phyloP scores from a whole-genome alignment of 2,797 vertebrate genomes.

The Alectoris magna region DNA sequence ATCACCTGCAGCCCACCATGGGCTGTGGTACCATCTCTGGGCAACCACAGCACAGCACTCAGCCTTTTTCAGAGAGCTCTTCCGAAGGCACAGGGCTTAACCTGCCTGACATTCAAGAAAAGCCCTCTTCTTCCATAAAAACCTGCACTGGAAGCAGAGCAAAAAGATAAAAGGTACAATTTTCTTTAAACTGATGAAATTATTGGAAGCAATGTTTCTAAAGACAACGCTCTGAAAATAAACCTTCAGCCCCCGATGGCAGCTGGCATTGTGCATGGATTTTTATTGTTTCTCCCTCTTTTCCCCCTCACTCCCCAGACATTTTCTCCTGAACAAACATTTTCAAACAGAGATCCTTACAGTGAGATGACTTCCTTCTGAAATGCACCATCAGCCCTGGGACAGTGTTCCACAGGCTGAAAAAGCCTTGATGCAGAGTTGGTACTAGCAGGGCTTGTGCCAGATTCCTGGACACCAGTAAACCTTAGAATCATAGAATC shows the following conservation, averaged over 20 bases:
- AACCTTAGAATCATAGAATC: neutral
- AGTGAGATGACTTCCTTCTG: neutral
- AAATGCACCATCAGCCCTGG: neutral
- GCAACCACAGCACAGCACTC: neutral
- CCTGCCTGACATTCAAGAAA: neutral
- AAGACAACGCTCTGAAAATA: neutral
- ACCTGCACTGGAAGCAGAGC: neutral
- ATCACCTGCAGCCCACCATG: neutral
- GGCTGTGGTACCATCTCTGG: neutral
- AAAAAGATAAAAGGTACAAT: neutral
- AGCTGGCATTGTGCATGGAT: neutral
- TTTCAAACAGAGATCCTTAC: neutral
- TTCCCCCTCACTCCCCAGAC: neutral
- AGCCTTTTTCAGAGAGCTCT: neutral
- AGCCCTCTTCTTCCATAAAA: neutral
- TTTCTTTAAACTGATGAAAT: neutral
- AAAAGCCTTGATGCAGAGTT: rapidly evolving
- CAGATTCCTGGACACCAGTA: neutral
- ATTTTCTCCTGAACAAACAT: neutral
- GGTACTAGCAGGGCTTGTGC: neutral
- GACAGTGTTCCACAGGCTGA: neutral
- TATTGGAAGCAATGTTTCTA: neutral
- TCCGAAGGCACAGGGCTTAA: neutral
- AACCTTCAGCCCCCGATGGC: neutral
- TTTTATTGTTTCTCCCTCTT: neutral